Evolutionary conservation across 2,113 vertebrate species (phyloP).

Genomic region (Bolborhynchus lineola): DNA sequence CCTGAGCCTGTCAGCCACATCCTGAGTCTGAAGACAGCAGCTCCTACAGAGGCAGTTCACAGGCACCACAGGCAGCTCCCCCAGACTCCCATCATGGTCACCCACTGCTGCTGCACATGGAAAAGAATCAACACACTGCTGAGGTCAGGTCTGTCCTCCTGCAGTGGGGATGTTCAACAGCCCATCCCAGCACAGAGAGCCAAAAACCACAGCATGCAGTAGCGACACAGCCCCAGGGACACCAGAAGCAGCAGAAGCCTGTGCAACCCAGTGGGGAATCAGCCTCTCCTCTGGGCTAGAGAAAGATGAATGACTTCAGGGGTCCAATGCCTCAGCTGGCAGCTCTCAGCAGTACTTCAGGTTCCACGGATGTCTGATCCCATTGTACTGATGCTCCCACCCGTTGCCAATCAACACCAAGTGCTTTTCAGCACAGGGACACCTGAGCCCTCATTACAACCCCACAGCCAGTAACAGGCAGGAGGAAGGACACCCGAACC

Average conservation of each 20-base stretch:
- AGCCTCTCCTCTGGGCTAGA: neutral
- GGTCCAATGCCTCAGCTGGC: neutral
- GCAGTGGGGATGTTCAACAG: fast-evolving
- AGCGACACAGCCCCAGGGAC: neutral
- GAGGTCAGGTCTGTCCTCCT: fast-evolving
- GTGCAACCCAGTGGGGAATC: fast-evolving
- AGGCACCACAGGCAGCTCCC: neutral
- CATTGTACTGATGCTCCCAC: neutral
- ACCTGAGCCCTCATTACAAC: constrained; percentile 73
- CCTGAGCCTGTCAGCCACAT: neutral
- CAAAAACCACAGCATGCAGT: neutral
- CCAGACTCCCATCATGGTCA: fast-evolving
- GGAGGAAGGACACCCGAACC: neutral
- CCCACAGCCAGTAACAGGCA: constrained; percentile 15
- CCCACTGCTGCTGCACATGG: neutral
- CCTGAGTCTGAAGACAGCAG: neutral
- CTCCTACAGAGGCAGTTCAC: neutral
- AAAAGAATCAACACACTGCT: fast-evolving
- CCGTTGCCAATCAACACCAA: neutral
- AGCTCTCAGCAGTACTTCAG: neutral
- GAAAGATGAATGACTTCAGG: fast-evolving
- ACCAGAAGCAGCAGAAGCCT: neutral
- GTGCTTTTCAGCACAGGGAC: neutral
- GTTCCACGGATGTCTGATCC: neutral
- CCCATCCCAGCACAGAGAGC: neutral